These are phyloP conservation scores for Brotula barbata DNA, from an alignment of 2,797 vertebrate species.

Conservation along the genomic window DNA sequence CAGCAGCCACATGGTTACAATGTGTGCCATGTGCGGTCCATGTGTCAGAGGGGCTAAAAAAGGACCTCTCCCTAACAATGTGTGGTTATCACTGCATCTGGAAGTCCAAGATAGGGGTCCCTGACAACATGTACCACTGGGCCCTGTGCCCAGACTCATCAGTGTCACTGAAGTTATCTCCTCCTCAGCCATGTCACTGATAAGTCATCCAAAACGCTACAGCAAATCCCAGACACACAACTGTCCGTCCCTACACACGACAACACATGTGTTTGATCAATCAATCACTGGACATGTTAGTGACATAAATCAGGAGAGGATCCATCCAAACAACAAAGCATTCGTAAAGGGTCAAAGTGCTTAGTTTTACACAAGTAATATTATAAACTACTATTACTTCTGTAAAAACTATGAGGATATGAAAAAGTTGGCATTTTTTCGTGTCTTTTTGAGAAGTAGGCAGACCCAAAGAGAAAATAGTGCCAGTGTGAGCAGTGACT, in stretches of 20 bases:
- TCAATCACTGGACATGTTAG: too few relatives aligned
- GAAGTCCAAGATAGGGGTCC: neutral
- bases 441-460: neutral
- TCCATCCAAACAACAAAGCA: too few relatives aligned
- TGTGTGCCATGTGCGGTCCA: neutral
- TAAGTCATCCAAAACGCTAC: too few relatives aligned
- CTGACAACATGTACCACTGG: neutral
- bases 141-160: slow-evolving; percentile 5
- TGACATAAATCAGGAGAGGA: too few relatives aligned
- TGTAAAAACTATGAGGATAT: too few relatives aligned
- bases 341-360: too few relatives aligned
- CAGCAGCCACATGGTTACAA: slow-evolving; percentile 45
- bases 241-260: too few relatives aligned
- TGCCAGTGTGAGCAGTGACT: neutral
- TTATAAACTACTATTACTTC: too few relatives aligned
- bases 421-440: too few relatives aligned
- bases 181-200: neutral
- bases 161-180: slow-evolving; percentile 5
- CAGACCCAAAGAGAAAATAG: neutral
- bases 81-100: neutral
- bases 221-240: too few relatives aligned
- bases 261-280: too few relatives aligned
- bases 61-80: neutral
- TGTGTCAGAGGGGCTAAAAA: slow-evolving; percentile 19
- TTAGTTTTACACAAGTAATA: too few relatives aligned